Conservation (phyloP, 2,113 vertebrate species). For the Plestiodon gilberti region DNA sequence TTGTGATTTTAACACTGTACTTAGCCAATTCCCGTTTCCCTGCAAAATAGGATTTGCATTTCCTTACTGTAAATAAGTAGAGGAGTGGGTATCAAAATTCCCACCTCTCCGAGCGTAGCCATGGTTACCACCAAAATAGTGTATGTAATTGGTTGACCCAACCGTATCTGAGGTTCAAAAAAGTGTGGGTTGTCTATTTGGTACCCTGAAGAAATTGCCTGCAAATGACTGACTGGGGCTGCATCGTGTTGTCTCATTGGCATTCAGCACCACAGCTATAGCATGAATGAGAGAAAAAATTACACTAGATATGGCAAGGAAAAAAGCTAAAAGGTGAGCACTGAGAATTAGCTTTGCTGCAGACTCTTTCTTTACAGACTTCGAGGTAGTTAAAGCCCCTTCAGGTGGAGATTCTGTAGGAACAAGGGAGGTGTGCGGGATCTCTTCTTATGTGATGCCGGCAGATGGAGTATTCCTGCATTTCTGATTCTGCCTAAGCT, state of each 20-base stretch:
- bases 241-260: background rate
- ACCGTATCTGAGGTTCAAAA: background rate
- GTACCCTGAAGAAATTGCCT: slow-evolving; percentile 12
- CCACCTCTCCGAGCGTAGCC: slow-evolving; percentile 7
- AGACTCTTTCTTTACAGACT: background rate
- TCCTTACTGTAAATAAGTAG: slow-evolving; percentile 27
- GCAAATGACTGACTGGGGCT: background rate
- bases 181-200: slow-evolving; percentile 16
- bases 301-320: slow-evolving; percentile 2
- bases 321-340: slow-evolving; percentile 3
- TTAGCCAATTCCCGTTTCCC: slow-evolving; percentile 43
- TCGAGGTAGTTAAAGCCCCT: slow-evolving; percentile 1
- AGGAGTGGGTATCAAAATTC: slow-evolving; percentile 38
- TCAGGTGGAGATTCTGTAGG: background rate
- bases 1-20: slow-evolving; percentile 32
- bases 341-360: slow-evolving; percentile 3
- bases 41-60: slow-evolving; percentile 45
- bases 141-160: background rate
- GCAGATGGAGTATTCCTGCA: background rate
- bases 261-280: slow-evolving; percentile 29
- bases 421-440: no score
- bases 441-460: background rate
- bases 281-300: slow-evolving; percentile 23
- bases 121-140: slow-evolving; percentile 41
- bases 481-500: background rate